A percentile compares a stretch with the other conserved stretches of the same genome.
phyloP scores from a whole-genome alignment of 1,140 invertebrate species.

The Euwallacea fornicatus region DNA sequence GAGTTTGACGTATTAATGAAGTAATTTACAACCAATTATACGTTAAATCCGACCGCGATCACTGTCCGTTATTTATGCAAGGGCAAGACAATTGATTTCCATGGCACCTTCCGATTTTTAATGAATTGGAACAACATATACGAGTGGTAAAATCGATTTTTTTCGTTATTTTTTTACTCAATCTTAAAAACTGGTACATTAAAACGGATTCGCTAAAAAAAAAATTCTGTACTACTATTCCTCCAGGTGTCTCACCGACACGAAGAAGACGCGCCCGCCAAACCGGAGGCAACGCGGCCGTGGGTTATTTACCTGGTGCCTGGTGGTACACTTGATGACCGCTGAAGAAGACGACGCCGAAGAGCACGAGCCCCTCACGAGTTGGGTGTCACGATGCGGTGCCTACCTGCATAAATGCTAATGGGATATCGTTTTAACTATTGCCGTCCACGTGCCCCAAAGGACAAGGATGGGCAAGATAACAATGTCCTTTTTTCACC shows the following conservation, averaged over 20 bases:
- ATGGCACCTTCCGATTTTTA: no score
- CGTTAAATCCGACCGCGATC: no score
- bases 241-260: neutral
- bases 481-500: no score
- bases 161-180: no score
- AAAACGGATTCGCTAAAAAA: no score
- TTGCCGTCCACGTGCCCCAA: slow-evolving; percentile 1
- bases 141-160: no score
- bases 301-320: slow-evolving; percentile 2
- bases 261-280: slow-evolving; percentile 2
- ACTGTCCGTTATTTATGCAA: no score
- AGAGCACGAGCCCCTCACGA: neutral
- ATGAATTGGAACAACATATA: no score
- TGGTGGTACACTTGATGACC: neutral
- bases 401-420: slow-evolving; percentile 10
- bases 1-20: no score
- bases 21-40: no score
- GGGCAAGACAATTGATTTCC: no score
- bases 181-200: no score
- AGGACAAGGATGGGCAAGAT: neutral
- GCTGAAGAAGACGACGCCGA: neutral
- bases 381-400: neutral
- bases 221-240: neutral
- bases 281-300: slow-evolving; percentile 1
- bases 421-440: neutral